phyloP scores from a whole-genome alignment of 2,113 vertebrate species.

The Syrmaticus mikado region DNA sequence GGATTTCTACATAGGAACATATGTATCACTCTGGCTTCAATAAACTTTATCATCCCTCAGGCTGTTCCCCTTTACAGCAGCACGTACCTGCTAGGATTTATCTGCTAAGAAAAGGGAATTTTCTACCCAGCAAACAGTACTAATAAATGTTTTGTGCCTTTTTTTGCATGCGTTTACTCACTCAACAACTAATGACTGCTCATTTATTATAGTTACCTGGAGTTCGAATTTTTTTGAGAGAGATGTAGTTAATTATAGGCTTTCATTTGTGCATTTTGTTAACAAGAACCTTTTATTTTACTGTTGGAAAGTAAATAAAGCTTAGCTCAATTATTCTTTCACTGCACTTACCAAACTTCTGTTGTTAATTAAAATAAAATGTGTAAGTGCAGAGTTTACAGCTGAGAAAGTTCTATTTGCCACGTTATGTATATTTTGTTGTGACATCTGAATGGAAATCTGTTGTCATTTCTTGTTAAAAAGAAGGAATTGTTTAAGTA shows the following conservation, averaged over 20 bases:
- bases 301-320: background rate
- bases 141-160: conserved; percentile 25
- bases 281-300: conserved; percentile 11
- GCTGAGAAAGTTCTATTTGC: background rate
- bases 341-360: background rate
- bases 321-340: background rate
- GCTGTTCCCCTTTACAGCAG: conserved; percentile 12
- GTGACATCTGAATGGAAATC: background rate
- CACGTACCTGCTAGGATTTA: conserved; percentile 48
- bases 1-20: conserved; percentile 11
- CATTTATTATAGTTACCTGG: conserved; percentile 44
- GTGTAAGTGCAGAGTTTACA: background rate
- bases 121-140: background rate
- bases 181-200: conserved; percentile 30
- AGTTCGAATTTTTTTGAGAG: conserved; percentile 24
- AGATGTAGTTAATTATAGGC: conserved; percentile 16
- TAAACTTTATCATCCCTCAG: conserved; percentile 47
- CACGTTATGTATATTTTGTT: background rate
- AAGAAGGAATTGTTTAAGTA: accelerated
- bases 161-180: conserved; percentile 30
- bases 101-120: conserved; percentile 18
- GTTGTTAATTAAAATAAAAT: background rate
- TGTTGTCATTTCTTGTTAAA: background rate
- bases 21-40: conserved; percentile 22
- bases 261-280: conserved; percentile 49